A percentile compares a stretch with the other conserved stretches of the same genome.
phyloP scores from a whole-genome alignment of 1,140 invertebrate genomes.

The Neoseiulus cucumeris region DNA sequence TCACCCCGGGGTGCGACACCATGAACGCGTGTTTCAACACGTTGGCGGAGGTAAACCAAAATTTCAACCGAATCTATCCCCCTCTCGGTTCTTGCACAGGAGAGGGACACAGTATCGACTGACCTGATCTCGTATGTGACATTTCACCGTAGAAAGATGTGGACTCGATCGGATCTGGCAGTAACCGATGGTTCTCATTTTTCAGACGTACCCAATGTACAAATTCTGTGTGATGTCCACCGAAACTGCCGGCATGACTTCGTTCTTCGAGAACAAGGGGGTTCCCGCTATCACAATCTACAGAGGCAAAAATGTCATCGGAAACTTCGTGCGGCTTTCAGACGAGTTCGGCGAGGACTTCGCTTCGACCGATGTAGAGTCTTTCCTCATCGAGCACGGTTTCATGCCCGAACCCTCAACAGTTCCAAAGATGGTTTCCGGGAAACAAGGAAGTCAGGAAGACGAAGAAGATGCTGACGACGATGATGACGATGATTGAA shows the following conservation, averaged over 20 bases:
- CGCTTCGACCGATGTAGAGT: constrained; percentile 67
- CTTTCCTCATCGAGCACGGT: constrained; percentile 52
- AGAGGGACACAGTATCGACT: no score
- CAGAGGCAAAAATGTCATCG: constrained; percentile 67
- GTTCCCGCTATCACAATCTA: constrained; percentile 80
- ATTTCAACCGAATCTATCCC: no score
- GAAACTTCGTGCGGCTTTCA: constrained; percentile 70
- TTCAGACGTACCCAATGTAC: constrained; percentile 12
- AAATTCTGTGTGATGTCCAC: constrained; percentile 9
- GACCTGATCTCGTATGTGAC: no score
- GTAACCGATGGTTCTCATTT: constrained; percentile 7
- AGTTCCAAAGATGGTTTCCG: constrained; percentile 12
- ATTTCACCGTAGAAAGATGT: no score
- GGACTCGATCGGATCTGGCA: no score
- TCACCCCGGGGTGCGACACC: constrained; percentile 46
- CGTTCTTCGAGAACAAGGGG: constrained; percentile 35
- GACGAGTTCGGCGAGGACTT: constrained; percentile 78
- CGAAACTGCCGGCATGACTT: neutral
- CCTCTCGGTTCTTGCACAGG: no score
- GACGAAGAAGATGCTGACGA: neutral
- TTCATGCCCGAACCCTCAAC: constrained; percentile 20
- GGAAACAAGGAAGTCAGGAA: neutral
- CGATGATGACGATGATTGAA: constrained; percentile 13
- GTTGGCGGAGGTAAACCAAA: constrained; percentile 36
- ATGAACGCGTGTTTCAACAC: constrained; percentile 66